phyloP scores from a whole-genome alignment of 2,113 vertebrate species.

The Gambusia affinis region DNA sequence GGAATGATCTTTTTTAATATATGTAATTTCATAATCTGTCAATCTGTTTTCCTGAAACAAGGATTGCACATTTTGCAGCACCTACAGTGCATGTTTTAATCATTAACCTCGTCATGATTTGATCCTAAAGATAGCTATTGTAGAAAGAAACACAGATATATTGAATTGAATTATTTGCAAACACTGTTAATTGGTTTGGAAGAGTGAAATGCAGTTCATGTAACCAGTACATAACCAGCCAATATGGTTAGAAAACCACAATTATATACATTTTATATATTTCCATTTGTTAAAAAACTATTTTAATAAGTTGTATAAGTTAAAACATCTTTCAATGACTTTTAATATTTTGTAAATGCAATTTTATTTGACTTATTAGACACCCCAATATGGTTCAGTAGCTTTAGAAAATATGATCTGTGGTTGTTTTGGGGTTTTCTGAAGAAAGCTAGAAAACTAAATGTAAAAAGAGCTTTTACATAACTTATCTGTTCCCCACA shows the following conservation, averaged over 20 bases:
- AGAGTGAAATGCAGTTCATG: not conserved
- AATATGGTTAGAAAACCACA: not conserved
- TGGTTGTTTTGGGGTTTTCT: not conserved
- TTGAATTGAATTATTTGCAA: not conserved
- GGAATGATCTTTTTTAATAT: conserved; percentile 53
- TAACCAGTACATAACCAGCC: not conserved
- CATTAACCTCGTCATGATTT: not conserved
- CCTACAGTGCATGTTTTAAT: not conserved
- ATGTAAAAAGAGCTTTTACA: not conserved
- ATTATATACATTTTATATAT: too few species aligned
- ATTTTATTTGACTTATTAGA: too few species aligned
- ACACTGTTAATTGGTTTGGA: not conserved
- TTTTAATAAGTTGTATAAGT: not conserved
- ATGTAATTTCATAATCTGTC: conserved; percentile 14
- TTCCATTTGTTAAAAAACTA: not conserved
- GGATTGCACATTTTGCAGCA: not conserved
- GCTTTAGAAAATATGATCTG: not conserved
- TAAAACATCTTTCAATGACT: not conserved
- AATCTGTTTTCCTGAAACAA: conserved; percentile 8
- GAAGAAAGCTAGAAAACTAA: not conserved
- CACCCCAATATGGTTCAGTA: not conserved
- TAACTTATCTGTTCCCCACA: not conserved
- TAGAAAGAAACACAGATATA: too few species aligned
- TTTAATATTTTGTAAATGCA: not conserved
- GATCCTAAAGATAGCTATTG: not conserved